Conservation (phyloP, 2,888 invertebrate genomes). For the Lucinisca nassula region DNA sequence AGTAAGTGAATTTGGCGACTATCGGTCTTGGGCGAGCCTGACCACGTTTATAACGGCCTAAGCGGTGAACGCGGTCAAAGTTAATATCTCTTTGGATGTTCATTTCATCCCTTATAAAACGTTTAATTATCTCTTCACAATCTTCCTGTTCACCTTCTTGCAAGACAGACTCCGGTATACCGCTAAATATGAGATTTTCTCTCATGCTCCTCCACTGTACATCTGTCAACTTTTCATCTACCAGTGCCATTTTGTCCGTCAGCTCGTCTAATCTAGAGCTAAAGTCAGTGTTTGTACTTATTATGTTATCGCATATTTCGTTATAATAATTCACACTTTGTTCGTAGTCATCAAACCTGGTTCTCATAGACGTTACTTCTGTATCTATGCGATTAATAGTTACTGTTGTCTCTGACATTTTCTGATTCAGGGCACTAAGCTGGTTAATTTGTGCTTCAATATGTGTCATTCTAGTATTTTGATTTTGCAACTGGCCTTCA, state of each 20-base stretch:
- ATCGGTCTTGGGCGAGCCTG: not conserved
- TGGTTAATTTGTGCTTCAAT: not conserved
- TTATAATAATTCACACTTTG: not conserved
- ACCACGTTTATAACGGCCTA: too few species aligned
- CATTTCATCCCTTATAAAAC: not conserved
- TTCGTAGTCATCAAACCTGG: not conserved
- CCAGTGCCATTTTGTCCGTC: not conserved
- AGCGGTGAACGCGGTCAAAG: not conserved
- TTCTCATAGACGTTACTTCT: not conserved
- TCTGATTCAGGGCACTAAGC: not conserved
- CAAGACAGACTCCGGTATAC: not conserved
- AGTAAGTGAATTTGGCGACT: not conserved
- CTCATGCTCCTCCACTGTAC: not conserved
- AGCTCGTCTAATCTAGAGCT: not conserved
- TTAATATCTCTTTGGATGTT: not conserved
- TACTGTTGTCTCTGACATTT: not conserved
- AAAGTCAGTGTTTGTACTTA: not conserved
- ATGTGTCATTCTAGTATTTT: not conserved
- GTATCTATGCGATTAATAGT: not conserved
- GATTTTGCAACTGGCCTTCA: not conserved
- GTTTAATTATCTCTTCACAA: not conserved
- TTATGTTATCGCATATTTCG: not conserved
- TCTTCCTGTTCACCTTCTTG: not conserved
- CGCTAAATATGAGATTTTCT: not conserved
- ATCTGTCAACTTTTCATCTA: not conserved